Evolutionary conservation across 2,113 vertebrate species (phyloP).

Genomic region (Hippocampus abdominalis): DNA sequence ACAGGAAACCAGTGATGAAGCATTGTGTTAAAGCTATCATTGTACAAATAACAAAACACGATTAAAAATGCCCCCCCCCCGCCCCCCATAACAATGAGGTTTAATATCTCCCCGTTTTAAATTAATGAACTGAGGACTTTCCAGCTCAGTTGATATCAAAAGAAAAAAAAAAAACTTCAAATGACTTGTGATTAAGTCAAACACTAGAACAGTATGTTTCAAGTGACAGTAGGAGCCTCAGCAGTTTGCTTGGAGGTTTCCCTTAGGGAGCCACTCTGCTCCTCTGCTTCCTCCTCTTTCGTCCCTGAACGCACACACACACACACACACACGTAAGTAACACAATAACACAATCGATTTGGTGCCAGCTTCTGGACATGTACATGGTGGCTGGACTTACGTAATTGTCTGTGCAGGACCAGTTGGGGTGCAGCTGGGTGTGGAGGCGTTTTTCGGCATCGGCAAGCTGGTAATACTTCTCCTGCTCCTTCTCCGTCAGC

Average conservation of each 20-base stretch:
- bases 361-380: background rate
- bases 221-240: background rate
- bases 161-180: background rate
- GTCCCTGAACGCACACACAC: background rate
- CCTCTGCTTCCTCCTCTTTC: conserved; percentile 7
- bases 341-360: background rate
- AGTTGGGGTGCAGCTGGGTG: background rate
- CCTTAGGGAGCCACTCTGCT: background rate
- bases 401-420: conserved; percentile 4
- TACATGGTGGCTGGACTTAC: conserved; percentile 1
- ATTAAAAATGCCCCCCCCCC: background rate
- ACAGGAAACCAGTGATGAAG: background rate
- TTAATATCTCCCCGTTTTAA: background rate
- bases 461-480: background rate
- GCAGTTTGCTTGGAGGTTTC: background rate
- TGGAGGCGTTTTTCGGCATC: background rate
- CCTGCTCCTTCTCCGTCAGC: background rate
- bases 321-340: background rate
- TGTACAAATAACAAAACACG: background rate
- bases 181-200: background rate
- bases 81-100: background rate
- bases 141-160: background rate
- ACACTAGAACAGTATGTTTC: background rate
- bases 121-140: background rate
- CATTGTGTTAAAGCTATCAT: background rate